phyloP scores from a whole-genome alignment of 2,113 vertebrate genomes.

The Otis tarda region DNA sequence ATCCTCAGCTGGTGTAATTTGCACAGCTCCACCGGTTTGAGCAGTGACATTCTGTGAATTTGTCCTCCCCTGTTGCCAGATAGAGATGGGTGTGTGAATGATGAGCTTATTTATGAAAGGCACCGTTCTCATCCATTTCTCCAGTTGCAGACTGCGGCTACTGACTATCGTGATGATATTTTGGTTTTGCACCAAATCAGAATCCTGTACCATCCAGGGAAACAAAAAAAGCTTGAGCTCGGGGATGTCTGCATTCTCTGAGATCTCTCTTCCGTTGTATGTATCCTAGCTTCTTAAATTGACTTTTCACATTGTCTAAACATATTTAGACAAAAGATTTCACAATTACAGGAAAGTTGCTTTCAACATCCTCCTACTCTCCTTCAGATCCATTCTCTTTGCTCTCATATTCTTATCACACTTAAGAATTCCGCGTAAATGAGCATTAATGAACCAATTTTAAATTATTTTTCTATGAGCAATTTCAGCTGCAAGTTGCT shows the following conservation, averaged over 20 bases:
- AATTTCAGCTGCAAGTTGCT: conserved; percentile 59
- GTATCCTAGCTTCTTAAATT: conserved; percentile 33
- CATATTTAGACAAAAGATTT: conserved; percentile 58
- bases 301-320: conserved; percentile 61
- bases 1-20: background rate
- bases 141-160: background rate
- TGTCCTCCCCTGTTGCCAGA: background rate
- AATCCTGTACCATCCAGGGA: background rate
- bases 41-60: background rate
- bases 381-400: conserved; percentile 39
- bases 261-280: background rate
- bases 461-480: conserved; percentile 66
- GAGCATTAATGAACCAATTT: conserved; percentile 70
- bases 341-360: conserved; percentile 43
- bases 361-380: conserved; percentile 66
- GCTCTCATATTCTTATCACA: conserved; percentile 46
- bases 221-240: background rate
- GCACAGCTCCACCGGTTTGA: background rate
- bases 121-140: background rate
- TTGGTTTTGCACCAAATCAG: background rate
- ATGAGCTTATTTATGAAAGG: background rate
- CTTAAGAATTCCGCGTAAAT: conserved; percentile 66
- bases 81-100: background rate
- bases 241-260: background rate
- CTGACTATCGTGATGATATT: background rate